A percentile compares a stretch with the other conserved stretches of the same genome.
These are phyloP conservation scores for Orchestia grillus DNA, from an alignment of 1,140 invertebrate species.

Conservation along the genomic window DNA sequence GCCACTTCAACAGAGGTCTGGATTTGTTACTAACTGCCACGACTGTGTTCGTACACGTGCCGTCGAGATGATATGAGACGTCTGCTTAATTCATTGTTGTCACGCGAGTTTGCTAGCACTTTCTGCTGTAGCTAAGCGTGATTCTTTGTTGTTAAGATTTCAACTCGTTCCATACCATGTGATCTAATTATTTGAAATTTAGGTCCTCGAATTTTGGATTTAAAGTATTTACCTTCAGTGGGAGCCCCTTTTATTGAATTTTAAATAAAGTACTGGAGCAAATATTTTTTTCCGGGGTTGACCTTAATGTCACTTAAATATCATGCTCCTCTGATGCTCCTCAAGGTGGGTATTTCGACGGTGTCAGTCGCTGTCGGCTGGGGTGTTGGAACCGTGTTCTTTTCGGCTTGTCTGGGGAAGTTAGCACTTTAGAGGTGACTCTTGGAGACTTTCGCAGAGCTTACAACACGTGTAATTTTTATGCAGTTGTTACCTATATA, in stretches of 20 bases:
- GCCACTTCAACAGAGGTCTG: slow-evolving; percentile 18
- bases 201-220: background rate
- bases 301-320: background rate
- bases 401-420: too few relatives aligned
- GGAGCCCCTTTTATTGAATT: too few relatives aligned
- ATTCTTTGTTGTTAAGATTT: background rate
- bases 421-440: too few relatives aligned
- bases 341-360: background rate
- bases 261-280: background rate
- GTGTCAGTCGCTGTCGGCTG: background rate
- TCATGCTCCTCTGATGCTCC: background rate
- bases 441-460: too few relatives aligned
- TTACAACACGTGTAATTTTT: too few relatives aligned
- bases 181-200: background rate
- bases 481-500: too few relatives aligned
- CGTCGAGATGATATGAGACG: background rate
- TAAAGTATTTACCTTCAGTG: background rate
- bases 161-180: too few relatives aligned
- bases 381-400: too few relatives aligned
- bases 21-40: background rate
- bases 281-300: background rate
- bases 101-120: background rate
- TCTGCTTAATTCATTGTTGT: background rate
- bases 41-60: background rate
- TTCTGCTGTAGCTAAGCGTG: background rate